phyloP scores from a whole-genome alignment of 2,888 invertebrate species.

The Cryptus armator region DNA sequence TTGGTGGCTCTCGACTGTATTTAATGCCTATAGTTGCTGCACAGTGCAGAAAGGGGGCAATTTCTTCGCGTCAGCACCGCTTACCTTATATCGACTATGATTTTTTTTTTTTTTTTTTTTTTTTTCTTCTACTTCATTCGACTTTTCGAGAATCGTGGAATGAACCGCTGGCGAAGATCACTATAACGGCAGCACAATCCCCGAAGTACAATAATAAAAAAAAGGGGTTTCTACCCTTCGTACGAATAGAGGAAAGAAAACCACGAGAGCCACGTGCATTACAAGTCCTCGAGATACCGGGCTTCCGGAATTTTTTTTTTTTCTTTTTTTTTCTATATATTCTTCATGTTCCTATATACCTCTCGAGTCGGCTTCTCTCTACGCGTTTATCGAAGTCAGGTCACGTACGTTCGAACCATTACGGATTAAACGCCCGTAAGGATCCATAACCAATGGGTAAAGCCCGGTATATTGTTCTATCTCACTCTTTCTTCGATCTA shows the following conservation, averaged over 20 bases:
- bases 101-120: not conserved
- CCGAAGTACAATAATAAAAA: slow-evolving; percentile 4
- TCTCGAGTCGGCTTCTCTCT: slow-evolving; percentile 31
- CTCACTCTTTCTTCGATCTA: slow-evolving; percentile 37
- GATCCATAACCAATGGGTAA: slow-evolving; percentile 75
- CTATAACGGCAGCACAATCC: not conserved
- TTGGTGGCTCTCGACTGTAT: no score
- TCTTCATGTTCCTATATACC: not conserved
- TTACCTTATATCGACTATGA: slow-evolving; percentile 1
- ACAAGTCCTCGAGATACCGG: slow-evolving; percentile 39
- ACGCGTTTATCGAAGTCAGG: slow-evolving; percentile 71
- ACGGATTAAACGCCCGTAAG: slow-evolving; percentile 77
- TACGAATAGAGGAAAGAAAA: slow-evolving; percentile 53
- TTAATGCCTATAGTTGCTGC: not conserved
- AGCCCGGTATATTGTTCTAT: slow-evolving; percentile 40
- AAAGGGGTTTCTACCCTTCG: not conserved
- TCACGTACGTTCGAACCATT: slow-evolving; percentile 75
- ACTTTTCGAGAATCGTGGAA: slow-evolving; percentile 17
- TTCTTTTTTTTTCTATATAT: not conserved
- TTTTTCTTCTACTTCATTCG: slow-evolving; percentile 16
- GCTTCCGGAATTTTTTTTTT: slow-evolving; percentile 19
- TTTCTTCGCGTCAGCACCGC: not conserved
- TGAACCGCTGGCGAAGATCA: not conserved
- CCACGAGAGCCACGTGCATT: slow-evolving; percentile 62
- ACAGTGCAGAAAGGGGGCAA: not conserved